Evolutionary conservation across 2,888 invertebrate species (phyloP).

Genomic region (Andrena camellia): DNA sequence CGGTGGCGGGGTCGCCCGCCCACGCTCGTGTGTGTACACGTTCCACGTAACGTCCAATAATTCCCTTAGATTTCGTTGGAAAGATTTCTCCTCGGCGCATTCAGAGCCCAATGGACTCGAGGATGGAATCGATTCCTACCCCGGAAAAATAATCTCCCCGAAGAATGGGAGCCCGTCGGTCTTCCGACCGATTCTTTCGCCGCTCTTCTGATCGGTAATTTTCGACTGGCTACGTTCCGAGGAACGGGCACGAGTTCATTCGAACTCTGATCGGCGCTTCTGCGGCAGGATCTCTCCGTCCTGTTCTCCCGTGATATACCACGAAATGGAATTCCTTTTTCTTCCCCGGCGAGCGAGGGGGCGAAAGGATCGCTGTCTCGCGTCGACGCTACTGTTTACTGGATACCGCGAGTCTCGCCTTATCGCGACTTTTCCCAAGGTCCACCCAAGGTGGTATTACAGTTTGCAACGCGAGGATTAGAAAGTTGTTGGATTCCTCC

Average conservation of each 20-base stretch:
- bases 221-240: slow-evolving; percentile 6
- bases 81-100: slow-evolving; percentile 20
- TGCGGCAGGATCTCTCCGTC: neutral
- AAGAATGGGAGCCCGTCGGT: slow-evolving; percentile 45
- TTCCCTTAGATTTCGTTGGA: slow-evolving; percentile 22
- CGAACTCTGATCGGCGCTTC: slow-evolving; percentile 29
- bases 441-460: neutral
- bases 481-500: neutral
- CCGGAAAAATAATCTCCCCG: slow-evolving; percentile 47
- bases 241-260: slow-evolving; percentile 13
- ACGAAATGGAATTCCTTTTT: slow-evolving; percentile 8
- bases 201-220: slow-evolving; percentile 41
- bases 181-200: slow-evolving; percentile 39
- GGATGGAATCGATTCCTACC: slow-evolving; percentile 37
- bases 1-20: neutral
- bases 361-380: neutral
- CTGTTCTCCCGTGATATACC: slow-evolving; percentile 10
- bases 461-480: no score
- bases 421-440: neutral
- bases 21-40: neutral
- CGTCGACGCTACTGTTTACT: neutral
- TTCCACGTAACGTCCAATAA: neutral
- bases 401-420: neutral
- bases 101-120: neutral
- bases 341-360: no score